Percentiles rank a stretch among this genome's conserved stretches.
Evolutionary conservation across 2,888 invertebrate genomes (phyloP).

Genomic region (Drosophila subsilvestris): DNA sequence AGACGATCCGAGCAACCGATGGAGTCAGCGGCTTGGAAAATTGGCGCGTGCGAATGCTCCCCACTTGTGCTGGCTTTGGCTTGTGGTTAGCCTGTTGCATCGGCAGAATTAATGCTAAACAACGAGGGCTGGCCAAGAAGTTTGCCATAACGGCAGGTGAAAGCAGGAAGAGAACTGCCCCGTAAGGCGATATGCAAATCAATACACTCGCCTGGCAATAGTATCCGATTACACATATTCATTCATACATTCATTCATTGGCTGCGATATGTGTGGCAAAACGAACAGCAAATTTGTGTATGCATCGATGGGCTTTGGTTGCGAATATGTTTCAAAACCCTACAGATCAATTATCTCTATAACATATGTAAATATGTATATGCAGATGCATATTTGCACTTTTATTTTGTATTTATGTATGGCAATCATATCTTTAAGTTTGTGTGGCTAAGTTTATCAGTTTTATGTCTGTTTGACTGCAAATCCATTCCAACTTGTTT

Average conservation of each 20-base stretch:
- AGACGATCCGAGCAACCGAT: conserved; percentile 23
- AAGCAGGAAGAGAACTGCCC: conserved; percentile 60
- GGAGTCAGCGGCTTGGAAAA: conserved; percentile 73
- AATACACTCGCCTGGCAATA: not conserved
- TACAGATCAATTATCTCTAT: conserved; percentile 1
- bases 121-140: conserved; percentile 57
- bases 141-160: conserved; percentile 50
- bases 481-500: conserved; percentile 41
- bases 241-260: conserved; percentile 12
- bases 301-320: conserved; percentile 35
- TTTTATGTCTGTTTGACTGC: conserved; percentile 24
- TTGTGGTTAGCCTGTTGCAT: conserved; percentile 41
- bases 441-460: conserved; percentile 18
- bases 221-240: conserved; percentile 17
- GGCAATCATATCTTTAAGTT: conserved; percentile 12
- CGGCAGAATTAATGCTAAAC: conserved; percentile 49
- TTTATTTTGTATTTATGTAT: too few relatives aligned
- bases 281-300: conserved; percentile 5
- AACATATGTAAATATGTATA: too few relatives aligned
- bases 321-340: conserved; percentile 22
- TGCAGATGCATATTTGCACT: not conserved
- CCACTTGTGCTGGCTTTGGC: conserved; percentile 10
- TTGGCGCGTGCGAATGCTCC: conserved; percentile 74
- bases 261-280: conserved; percentile 23
- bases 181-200: conserved; percentile 49